Base-by-base conservation (phyloP, 2,113 vertebrate genomes). In the Apaloderma vittatum region DNA sequence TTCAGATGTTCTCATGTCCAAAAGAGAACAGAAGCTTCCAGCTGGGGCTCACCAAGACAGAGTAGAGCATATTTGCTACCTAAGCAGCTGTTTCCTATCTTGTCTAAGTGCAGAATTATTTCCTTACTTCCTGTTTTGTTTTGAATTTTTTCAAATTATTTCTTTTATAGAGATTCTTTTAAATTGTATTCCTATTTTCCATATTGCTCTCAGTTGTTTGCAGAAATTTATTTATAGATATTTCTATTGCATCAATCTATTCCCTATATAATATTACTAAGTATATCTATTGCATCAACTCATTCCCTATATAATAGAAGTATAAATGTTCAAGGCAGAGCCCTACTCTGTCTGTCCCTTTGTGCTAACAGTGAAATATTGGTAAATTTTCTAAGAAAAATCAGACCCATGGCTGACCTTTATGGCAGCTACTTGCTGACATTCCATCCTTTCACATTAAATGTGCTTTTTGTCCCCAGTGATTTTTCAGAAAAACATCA, bases 11-110 rank as follows among this genome's bases (percentile, higher is more conserved):
- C 78, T 78, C 84, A 84, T 37, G 55, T 37, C 49, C 84, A 26
- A 79, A 87, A 40, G 29, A 54, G 67, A 79, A 74, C 62, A 79
- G 62, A 74, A 74, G 73, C 73, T 55, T 94, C 73, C 88, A 91
- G 88, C 78, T 94, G 93, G 84, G 45, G 22, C 67, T 84, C 62
- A 54, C 78, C 67, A 40, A 63, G 48, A 45, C 11, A 29, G 19
- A 67, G 36, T 19, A 55, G 52, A n/a, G 34, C 27, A 4, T 61
- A 57, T 83, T 45, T 88, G 73, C 84, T 79, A 79, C 51, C 67
- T 79, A 63, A 70, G 45, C 93, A 94, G 88, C 78, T 94, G 93
- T 58, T 84, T 88, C 37, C 55, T 30, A 22, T 79, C 79, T 43
- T 48, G 61, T 46, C n/a, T 32, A 34, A 75, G 45, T 34, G 49